A percentile compares a stretch with the other conserved stretches of the same genome.
phyloP scores from a whole-genome alignment of 2,113 vertebrate species.

The Maccullochella peelii region DNA sequence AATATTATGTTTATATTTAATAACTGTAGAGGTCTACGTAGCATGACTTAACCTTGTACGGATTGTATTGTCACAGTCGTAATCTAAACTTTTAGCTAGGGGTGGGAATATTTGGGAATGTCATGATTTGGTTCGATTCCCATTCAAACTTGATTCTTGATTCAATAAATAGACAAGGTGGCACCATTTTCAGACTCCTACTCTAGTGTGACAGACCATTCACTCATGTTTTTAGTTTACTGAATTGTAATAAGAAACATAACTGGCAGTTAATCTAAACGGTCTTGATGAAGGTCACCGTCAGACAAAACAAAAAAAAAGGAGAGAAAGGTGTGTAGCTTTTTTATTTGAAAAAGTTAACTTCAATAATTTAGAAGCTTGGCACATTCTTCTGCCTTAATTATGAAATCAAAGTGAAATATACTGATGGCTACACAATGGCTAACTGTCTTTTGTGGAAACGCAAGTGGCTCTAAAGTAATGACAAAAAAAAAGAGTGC shows the following conservation, averaged over 20 bases:
- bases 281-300: slow-evolving; percentile 13
- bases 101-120: background rate
- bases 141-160: background rate
- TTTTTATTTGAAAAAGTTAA: background rate
- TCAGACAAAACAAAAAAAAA: background rate
- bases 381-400: background rate
- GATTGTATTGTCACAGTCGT: background rate
- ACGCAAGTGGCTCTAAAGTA: background rate
- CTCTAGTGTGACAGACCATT: background rate
- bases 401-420: background rate
- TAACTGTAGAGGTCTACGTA: background rate
- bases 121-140: background rate
- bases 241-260: background rate
- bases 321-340: no score
- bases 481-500: background rate
- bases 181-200: background rate
- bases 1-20: background rate
- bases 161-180: background rate
- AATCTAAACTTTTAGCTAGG: background rate
- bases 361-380: background rate
- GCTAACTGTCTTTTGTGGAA: background rate
- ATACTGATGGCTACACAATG: background rate
- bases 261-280: background rate
- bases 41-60: background rate
- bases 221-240: background rate